A percentile compares a stretch with the other conserved stretches of the same genome.
These are phyloP conservation scores for Nowickia ferox DNA, from an alignment of 2,888 invertebrate species.

Conservation along the genomic window DNA sequence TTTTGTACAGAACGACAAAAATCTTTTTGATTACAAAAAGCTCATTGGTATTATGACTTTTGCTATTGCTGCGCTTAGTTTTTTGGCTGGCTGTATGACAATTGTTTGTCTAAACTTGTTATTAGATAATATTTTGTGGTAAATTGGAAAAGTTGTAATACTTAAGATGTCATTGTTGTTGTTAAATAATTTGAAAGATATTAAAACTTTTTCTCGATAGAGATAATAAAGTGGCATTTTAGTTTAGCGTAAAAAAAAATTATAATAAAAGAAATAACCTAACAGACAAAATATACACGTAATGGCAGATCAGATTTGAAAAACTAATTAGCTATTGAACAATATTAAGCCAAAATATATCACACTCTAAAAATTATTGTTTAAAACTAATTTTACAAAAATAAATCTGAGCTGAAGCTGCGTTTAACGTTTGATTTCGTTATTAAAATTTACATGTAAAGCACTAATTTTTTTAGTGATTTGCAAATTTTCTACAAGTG, in stretches of 20 bases:
- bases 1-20: constrained; percentile 10
- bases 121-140: constrained; percentile 65
- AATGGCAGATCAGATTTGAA: not conserved
- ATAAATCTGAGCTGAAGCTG: too few species aligned
- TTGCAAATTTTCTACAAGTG: too few species aligned
- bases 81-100: constrained; percentile 58
- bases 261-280: too few species aligned
- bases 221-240: constrained; percentile 5
- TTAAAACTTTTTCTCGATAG: constrained; percentile 18
- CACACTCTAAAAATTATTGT: too few species aligned
- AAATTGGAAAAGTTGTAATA: constrained; percentile 65
- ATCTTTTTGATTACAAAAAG: constrained; percentile 14
- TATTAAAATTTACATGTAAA: too few species aligned
- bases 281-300: not conserved
- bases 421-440: too few species aligned
- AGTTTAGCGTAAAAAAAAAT: not conserved
- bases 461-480: too few species aligned
- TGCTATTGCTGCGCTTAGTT: constrained; percentile 6
- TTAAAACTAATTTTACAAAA: too few species aligned
- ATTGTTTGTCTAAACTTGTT: constrained; percentile 67
- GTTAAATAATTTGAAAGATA: constrained; percentile 44
- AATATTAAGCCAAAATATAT: too few species aligned
- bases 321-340: too few species aligned
- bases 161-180: constrained; percentile 26
- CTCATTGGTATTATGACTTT: constrained; percentile 47